Evolutionary conservation across 2,797 vertebrate species (phyloP).

Genomic region (Odontamblyopus lacepedii): DNA sequence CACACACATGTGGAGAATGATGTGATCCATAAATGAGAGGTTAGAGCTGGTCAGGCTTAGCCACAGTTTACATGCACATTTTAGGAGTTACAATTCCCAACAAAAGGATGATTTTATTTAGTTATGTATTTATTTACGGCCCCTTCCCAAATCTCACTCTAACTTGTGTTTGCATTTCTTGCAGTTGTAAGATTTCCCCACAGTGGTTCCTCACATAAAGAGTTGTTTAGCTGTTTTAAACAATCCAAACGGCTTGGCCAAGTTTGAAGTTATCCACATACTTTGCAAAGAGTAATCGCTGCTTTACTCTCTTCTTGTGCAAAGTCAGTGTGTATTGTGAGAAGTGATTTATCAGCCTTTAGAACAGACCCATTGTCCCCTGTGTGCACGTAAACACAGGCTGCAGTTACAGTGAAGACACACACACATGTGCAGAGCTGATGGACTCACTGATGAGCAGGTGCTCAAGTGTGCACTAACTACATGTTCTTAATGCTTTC

Average conservation of each 20-base stretch:
- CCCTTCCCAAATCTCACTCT: conserved; percentile 3
- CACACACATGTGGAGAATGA: conserved; percentile 39
- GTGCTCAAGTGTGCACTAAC: conserved; percentile 38
- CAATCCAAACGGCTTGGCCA: conserved; percentile 17
- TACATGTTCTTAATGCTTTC: conserved; percentile 47
- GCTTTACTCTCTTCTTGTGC: neutral
- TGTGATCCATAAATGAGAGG: conserved; percentile 20
- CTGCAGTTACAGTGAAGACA: conserved; percentile 32
- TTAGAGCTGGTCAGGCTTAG: conserved; percentile 10
- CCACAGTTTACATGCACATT: conserved; percentile 40
- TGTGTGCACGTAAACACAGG: conserved; percentile 41
- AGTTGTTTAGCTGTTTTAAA: conserved; percentile 17
- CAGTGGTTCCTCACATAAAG: neutral
- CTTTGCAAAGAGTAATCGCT: conserved; percentile 2
- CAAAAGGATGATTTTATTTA: conserved; percentile 5
- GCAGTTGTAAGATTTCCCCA: conserved; percentile 11
- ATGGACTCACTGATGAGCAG: conserved; percentile 38
- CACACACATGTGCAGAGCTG: conserved; percentile 8
- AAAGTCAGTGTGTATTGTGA: neutral
- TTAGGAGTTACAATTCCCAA: conserved; percentile 11
- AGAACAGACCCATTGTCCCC: neutral
- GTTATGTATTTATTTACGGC: conserved; percentile 7
- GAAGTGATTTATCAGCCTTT: conserved; percentile 9
- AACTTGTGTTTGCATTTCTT: conserved; percentile 20
- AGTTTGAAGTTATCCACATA: conserved; percentile 12